Conservation (phyloP, 2,113 vertebrate genomes). For the Actenoides hombroni region DNA sequence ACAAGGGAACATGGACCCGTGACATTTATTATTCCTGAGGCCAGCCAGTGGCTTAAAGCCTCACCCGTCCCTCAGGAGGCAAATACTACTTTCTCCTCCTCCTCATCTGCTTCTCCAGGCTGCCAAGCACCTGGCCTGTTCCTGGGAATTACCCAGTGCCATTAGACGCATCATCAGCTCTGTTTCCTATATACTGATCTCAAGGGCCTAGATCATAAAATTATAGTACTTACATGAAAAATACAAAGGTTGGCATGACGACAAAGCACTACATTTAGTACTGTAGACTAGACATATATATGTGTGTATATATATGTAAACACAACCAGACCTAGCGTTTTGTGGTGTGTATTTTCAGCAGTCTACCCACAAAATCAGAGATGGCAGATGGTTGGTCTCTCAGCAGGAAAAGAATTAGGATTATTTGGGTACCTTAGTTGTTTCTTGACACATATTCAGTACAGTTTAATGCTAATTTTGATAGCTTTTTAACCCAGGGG, state of each 20-base stretch:
- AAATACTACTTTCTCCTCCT: neutral
- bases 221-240: neutral
- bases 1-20: accelerated
- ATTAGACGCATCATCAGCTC: neutral
- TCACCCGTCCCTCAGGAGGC: neutral
- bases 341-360: neutral
- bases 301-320: neutral
- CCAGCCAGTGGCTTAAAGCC: neutral
- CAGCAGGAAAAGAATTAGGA: neutral
- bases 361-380: neutral
- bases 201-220: neutral
- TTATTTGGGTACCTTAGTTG: neutral
- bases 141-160: neutral
- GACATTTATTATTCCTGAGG: neutral
- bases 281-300: neutral
- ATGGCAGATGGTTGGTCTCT: neutral
- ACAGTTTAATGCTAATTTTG: neutral
- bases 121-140: neutral
- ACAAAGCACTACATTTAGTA: neutral
- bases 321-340: neutral
- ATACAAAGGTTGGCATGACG: neutral
- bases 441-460: neutral
- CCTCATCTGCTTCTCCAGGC: neutral
- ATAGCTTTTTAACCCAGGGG: neutral
- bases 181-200: neutral